phyloP scores from a whole-genome alignment of 2,113 vertebrate genomes.

The Pangasianodon gigas region DNA sequence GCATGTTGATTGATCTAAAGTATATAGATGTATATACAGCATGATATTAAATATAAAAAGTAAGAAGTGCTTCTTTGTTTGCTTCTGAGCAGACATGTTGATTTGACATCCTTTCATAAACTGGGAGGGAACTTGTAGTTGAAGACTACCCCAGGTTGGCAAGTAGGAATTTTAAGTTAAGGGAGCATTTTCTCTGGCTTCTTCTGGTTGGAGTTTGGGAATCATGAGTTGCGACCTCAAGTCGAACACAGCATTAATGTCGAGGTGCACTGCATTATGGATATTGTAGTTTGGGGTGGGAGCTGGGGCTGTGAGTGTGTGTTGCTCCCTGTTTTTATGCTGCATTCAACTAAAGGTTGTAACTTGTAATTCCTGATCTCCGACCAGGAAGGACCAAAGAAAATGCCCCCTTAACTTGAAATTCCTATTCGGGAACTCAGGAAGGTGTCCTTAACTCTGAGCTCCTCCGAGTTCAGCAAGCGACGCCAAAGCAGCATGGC shows the following conservation, averaged over 20 bases:
- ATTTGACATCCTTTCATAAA: not conserved
- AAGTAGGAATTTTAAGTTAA: too few relatives aligned
- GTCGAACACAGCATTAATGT: not conserved
- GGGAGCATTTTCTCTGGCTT: not conserved
- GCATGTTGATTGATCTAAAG: too few relatives aligned
- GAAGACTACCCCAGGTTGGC: not conserved
- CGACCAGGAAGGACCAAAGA: not conserved
- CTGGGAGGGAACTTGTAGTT: not conserved
- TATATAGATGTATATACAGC: not conserved
- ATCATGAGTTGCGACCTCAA: not conserved
- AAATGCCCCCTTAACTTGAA: not conserved
- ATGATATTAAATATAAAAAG: not conserved
- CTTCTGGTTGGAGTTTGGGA: not conserved
- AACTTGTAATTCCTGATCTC: too few relatives aligned
- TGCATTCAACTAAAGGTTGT: too few relatives aligned
- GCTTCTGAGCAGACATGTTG: not conserved
- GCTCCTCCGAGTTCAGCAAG: too few relatives aligned
- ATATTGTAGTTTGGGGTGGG: too few relatives aligned
- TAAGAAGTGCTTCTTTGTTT: not conserved
- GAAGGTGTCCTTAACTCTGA: not conserved
- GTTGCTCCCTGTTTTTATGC: too few relatives aligned
- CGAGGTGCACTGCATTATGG: not conserved
- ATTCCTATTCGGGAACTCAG: too few relatives aligned
- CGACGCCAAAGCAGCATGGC: not conserved
- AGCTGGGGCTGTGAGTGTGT: too few relatives aligned